Base-by-base conservation (phyloP, 1,140 invertebrate species). In the Euwallacea similis region DNA sequence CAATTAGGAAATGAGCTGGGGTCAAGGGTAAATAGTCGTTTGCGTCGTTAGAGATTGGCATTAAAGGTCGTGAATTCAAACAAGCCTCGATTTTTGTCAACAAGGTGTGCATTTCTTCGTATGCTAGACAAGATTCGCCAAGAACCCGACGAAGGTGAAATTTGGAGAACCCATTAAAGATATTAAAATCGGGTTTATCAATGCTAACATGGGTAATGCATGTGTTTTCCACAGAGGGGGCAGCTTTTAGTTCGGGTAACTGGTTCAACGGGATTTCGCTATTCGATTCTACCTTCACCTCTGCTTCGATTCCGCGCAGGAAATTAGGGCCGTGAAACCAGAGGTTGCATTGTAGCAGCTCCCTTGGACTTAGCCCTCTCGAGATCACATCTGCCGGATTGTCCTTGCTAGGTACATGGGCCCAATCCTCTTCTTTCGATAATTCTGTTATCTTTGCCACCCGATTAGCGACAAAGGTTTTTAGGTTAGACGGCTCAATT, bases 321-420 rank as follows among this genome's bases (percentile, higher is more conserved):
- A 66, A 76, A 9, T 50, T 15, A 9, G 78, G 78, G 11, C 79
- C 79, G 42, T 73, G 65, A 76, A 75, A 81, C 81, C 82, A 84
- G n/a, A 82, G 62, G 7, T 56, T 11, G 62, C 65, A 76, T 16
- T 69, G 15, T 0, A 59, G 50, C 3, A 83, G 54, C 11, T 74
- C 46, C 7, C 61, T 60, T 8, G 75, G 69, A 13, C 64, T 7
- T 16, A 78, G 13, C n/a, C 83, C 83, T 8, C 83, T 69, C 2
- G 83, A 83, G 56, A 82, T 71, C 8, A 81, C 68, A 75, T 85
- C 82, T 0, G 82, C 81, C 0, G 83, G 82, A 60, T 85, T 84
- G 2, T 73, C 60, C 6, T 73, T 58, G 0, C 79, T 75, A 10
- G 64, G 50, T 0, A 84, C 77, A 70, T 84, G 78, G 42, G 67